Conservation (phyloP, 1,140 invertebrate species). For the Diorhabda elongata region DNA sequence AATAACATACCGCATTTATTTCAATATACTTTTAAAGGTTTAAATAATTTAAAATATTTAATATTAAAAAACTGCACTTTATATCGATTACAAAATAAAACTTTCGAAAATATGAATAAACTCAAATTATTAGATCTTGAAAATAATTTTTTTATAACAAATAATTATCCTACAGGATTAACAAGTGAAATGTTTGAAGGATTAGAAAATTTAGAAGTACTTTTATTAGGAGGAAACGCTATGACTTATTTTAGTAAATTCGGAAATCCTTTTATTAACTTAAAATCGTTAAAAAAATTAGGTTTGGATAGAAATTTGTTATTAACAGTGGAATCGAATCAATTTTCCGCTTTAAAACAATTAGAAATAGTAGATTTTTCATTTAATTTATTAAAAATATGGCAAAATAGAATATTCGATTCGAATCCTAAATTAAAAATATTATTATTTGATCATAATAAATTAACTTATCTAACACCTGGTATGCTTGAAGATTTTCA, state of each 20-base stretch:
- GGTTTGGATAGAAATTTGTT: conserved; percentile 51
- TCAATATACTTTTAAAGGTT: conserved; percentile 49
- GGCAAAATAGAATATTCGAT: conserved; percentile 50
- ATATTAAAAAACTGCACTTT: conserved; percentile 52
- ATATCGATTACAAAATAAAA: conserved; percentile 47
- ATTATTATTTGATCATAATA: conserved; percentile 51
- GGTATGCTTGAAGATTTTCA: conserved; percentile 56
- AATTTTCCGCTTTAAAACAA: conserved; percentile 47
- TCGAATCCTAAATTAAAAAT: conserved; percentile 42
- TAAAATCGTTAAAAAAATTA: conserved; percentile 51
- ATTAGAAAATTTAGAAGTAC: conserved; percentile 48
- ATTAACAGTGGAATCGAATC: conserved; percentile 45
- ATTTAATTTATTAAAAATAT: conserved; percentile 50
- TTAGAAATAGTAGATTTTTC: conserved; percentile 50
- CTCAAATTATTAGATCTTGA: conserved; percentile 52
- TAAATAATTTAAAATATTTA: conserved; percentile 48
- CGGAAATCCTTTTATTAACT: conserved; percentile 51
- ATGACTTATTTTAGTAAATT: conserved; percentile 47
- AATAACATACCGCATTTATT: conserved; percentile 50
- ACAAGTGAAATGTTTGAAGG: conserved; percentile 49
- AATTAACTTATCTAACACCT: conserved; percentile 51
- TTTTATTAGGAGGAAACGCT: conserved; percentile 50
- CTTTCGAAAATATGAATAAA: conserved; percentile 47
- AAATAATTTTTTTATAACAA: conserved; percentile 50
- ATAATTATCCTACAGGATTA: conserved; percentile 37